A percentile compares a stretch with the other conserved stretches of the same genome.
Evolutionary conservation across 1,140 invertebrate species (phyloP).

Genomic region (Oppia nitens): DNA sequence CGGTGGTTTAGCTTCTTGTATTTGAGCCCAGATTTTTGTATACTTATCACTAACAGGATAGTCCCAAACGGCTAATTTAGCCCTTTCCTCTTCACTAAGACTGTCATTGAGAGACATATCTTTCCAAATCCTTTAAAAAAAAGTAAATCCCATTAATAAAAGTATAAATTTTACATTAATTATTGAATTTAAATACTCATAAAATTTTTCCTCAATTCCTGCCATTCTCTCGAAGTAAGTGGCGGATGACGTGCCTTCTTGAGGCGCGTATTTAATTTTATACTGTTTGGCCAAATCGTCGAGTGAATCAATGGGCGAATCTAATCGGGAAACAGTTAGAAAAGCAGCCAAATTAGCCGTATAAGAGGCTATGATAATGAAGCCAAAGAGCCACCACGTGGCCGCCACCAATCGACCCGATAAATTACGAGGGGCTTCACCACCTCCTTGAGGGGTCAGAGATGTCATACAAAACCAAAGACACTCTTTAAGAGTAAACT

Average conservation of each 20-base stretch:
- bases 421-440: constrained; percentile 86
- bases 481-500: constrained; percentile 89
- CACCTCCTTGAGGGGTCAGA: constrained; percentile 80
- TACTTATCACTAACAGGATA: constrained; percentile 96
- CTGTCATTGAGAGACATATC: constrained; percentile 91
- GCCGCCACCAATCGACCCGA: constrained; percentile 80
- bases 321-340: constrained; percentile 74
- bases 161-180: neutral
- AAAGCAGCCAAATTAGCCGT: constrained; percentile 92
- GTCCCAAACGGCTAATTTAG: constrained; percentile 92
- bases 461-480: constrained; percentile 99
- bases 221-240: constrained; percentile 92
- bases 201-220: constrained; percentile 81
- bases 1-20: constrained; percentile 74
- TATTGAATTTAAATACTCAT: constrained; percentile 29
- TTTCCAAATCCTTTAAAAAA: constrained; percentile 70
- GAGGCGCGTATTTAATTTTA: constrained; percentile 80
- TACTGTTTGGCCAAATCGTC: constrained; percentile 69
- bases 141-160: constrained; percentile 7
- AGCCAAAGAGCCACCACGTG: constrained; percentile 95
- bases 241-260: constrained; percentile 61
- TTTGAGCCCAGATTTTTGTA: constrained; percentile 94
- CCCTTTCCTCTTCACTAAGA: constrained; percentile 64
- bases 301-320: constrained; percentile 75
- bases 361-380: constrained; percentile 95